Evolutionary conservation across 2,888 invertebrate species (phyloP).

Genomic region (Phortica okadai): DNA sequence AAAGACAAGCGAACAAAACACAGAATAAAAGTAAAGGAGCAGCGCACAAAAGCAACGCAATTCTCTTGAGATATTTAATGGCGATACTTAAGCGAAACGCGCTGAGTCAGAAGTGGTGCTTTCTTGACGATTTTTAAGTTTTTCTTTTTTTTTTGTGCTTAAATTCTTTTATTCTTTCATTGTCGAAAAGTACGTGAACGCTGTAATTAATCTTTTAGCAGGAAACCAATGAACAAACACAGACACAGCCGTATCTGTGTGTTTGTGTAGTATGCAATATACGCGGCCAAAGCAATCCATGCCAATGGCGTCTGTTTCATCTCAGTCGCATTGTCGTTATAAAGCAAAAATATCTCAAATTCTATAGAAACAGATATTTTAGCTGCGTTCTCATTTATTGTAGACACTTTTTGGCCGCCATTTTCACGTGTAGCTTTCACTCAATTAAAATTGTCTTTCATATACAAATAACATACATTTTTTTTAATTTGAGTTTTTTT

Average conservation of each 20-base stretch:
- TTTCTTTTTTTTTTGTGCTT: slow-evolving; percentile 37
- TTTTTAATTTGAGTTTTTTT: slow-evolving; percentile 18
- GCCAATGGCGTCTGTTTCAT: slow-evolving; percentile 67
- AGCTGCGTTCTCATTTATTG: slow-evolving; percentile 20
- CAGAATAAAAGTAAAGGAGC: slow-evolving; percentile 30
- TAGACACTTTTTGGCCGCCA: not conserved
- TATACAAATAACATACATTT: no score
- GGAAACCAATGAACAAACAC: not conserved
- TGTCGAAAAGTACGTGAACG: slow-evolving; percentile 49
- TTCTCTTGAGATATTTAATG: not conserved
- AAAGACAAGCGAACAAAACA: slow-evolving; percentile 6
- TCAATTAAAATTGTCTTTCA: not conserved
- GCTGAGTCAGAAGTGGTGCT: slow-evolving; percentile 24
- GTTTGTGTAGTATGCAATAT: not conserved
- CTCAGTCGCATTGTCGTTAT: slow-evolving; percentile 69
- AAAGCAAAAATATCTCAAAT: slow-evolving; percentile 27
- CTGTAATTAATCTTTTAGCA: slow-evolving; percentile 58
- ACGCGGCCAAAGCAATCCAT: slow-evolving; percentile 27
- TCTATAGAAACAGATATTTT: slow-evolving; percentile 4
- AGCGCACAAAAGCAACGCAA: not conserved
- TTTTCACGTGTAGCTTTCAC: slow-evolving; percentile 42
- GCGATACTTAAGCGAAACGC: slow-evolving; percentile 4
- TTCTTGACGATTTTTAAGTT: not conserved
- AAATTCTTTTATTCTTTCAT: slow-evolving; percentile 34
- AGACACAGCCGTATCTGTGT: not conserved